Conservation (phyloP, 2,113 vertebrate species). For the Castor canadensis region DNA sequence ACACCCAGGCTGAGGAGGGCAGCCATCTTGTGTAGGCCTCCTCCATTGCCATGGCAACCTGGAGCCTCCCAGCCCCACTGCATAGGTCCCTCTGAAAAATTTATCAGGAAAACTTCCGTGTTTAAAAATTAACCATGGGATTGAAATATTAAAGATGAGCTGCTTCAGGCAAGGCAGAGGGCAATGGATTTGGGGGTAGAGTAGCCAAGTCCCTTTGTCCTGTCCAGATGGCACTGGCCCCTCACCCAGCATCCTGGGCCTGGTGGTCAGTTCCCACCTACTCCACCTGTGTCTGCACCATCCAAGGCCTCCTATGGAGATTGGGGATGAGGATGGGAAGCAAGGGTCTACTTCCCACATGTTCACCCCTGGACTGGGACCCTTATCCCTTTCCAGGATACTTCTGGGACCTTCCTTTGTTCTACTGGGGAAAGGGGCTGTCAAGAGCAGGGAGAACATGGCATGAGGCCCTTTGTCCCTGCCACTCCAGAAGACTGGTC, state of each 20-base stretch:
- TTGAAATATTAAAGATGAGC: constrained; percentile 79
- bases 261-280: neutral
- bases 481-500: neutral
- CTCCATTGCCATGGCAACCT: constrained; percentile 56
- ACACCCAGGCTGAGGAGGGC: neutral
- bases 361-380: neutral
- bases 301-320: neutral
- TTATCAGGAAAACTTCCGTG: constrained; percentile 78
- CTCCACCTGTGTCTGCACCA: neutral
- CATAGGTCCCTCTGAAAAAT: constrained; percentile 78
- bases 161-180: constrained; percentile 57
- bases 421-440: neutral
- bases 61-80: constrained; percentile 57
- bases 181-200: constrained; percentile 44
- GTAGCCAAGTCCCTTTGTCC: constrained; percentile 22
- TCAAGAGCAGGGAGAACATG: neutral
- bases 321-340: neutral
- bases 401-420: neutral
- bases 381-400: neutral
- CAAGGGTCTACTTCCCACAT: neutral
- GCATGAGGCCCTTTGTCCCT: neutral
- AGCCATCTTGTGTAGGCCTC: constrained; percentile 54
- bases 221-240: neutral
- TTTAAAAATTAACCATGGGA: constrained; percentile 79
- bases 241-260: neutral